Conservation (phyloP, 1,140 invertebrate genomes). For the Berghia stephanieae region DNA sequence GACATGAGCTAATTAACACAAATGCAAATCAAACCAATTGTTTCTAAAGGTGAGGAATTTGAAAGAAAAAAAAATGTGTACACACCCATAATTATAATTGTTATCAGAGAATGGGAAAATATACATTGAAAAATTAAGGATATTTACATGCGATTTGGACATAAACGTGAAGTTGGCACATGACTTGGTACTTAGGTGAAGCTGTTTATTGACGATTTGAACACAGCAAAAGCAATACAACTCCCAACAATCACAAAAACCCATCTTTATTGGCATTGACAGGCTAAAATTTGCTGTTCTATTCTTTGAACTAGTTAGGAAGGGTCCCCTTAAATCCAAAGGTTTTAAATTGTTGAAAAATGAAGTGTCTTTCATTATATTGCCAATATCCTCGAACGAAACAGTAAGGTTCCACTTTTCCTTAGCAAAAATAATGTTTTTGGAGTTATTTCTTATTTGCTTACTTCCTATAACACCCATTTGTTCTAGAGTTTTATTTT, state of each 20-base stretch:
- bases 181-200: constrained; percentile 52
- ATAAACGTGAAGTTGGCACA: constrained; percentile 58
- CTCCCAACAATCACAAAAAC: constrained; percentile 57
- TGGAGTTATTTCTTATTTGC: constrained; percentile 31
- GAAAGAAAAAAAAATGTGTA: no score
- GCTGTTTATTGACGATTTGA: constrained; percentile 43
- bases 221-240: constrained; percentile 57
- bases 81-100: no score
- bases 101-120: neutral
- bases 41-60: no score
- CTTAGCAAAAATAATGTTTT: constrained; percentile 41
- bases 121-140: neutral
- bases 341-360: constrained; percentile 54
- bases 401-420: constrained; percentile 52
- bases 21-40: no score
- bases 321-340: constrained; percentile 36
- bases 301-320: constrained; percentile 35
- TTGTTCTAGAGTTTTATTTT: constrained; percentile 61
- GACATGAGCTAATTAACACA: no score
- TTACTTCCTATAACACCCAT: constrained; percentile 50
- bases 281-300: constrained; percentile 40
- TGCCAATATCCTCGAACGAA: constrained; percentile 54
- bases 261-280: constrained; percentile 42
- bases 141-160: constrained; percentile 58
- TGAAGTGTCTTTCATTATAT: constrained; percentile 59